Evolutionary conservation across 1,140 invertebrate genomes (phyloP).

Genomic region (Solenopsis invicta): DNA sequence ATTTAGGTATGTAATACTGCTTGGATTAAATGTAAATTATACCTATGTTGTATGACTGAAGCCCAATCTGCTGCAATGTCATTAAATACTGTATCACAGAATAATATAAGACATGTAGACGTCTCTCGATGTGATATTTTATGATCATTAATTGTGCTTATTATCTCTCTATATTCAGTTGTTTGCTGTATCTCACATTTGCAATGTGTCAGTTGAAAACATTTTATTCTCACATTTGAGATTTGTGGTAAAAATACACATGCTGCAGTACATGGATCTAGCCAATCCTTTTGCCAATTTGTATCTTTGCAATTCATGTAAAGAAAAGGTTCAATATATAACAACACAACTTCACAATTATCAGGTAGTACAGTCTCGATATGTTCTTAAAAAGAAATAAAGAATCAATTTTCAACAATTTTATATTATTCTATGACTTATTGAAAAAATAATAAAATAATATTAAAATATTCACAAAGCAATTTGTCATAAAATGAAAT

Average conservation of each 20-base stretch:
- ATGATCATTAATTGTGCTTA: slow-evolving; percentile 22
- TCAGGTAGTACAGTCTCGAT: slow-evolving; percentile 68
- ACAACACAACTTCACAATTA: slow-evolving; percentile 60
- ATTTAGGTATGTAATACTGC: neutral
- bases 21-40: slow-evolving; percentile 1
- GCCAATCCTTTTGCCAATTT: slow-evolving; percentile 59
- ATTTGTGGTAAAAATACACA: slow-evolving; percentile 80
- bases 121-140: slow-evolving; percentile 45
- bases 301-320: too few relatives aligned
- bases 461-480: slow-evolving; percentile 11
- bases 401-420: neutral
- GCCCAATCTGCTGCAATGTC: slow-evolving; percentile 39
- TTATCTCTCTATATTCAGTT: slow-evolving; percentile 13
- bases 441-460: neutral
- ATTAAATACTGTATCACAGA: slow-evolving; percentile 63
- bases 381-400: slow-evolving; percentile 62
- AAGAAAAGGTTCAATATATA: slow-evolving; percentile 20
- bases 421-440: neutral
- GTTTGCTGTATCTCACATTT: too few relatives aligned
- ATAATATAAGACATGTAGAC: slow-evolving; percentile 78
- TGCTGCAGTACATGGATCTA: neutral
- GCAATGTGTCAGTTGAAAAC: slow-evolving; percentile 40
- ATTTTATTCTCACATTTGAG: slow-evolving; percentile 68
- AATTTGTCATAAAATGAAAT: neutral
- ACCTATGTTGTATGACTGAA: neutral